phyloP scores from a whole-genome alignment of 2,797 vertebrate species.

The Psittacula derbiana region DNA sequence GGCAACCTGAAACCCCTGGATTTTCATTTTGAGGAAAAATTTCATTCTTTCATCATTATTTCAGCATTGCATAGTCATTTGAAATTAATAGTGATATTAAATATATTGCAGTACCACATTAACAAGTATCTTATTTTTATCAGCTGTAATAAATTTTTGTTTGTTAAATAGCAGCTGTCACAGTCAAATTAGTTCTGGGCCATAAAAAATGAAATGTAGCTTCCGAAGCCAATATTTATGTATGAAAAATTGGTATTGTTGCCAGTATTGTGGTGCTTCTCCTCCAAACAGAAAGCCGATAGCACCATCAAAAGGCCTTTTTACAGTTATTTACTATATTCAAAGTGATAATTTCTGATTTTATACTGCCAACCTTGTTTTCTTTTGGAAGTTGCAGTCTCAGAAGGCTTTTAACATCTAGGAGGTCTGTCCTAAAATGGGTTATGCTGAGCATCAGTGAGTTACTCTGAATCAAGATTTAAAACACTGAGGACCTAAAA shows the following conservation, averaged over 20 bases:
- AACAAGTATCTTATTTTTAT: neutral
- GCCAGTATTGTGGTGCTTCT: neutral
- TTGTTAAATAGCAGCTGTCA: slow-evolving; percentile 21
- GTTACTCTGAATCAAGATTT: neutral
- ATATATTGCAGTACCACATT: neutral
- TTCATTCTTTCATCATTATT: neutral
- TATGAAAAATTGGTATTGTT: neutral
- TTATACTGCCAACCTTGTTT: neutral
- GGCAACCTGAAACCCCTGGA: neutral
- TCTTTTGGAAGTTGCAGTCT: neutral
- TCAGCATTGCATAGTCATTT: neutral
- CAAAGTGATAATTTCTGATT: neutral
- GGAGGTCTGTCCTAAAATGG: neutral
- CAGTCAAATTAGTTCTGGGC: neutral
- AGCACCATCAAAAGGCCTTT: neutral
- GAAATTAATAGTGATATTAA: neutral
- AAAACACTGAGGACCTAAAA: neutral
- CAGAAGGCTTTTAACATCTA: neutral
- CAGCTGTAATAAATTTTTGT: neutral
- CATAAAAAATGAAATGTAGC: neutral
- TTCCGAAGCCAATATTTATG: neutral
- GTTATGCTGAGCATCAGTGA: neutral
- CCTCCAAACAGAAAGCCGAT: neutral
- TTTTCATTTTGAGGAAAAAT: neutral
- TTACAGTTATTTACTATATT: neutral